Percentiles rank a stretch among this genome's conserved stretches.
Evolutionary conservation across 2,113 vertebrate species (phyloP).

Genomic region (Dinomys branickii): DNA sequence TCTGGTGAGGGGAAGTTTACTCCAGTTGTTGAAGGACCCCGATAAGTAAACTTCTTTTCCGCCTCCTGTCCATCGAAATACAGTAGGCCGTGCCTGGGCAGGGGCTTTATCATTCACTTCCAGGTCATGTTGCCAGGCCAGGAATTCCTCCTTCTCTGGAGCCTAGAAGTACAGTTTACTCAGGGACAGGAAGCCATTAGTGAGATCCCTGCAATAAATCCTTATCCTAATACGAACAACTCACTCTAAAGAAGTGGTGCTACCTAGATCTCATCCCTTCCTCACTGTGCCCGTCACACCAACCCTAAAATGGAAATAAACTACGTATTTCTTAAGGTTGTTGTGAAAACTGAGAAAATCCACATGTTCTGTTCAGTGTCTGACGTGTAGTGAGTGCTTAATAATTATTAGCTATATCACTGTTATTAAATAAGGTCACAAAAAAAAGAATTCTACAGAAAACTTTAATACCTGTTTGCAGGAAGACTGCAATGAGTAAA

Average conservation of each 20-base stretch:
- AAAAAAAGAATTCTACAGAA: background rate
- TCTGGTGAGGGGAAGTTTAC: conserved; percentile 96
- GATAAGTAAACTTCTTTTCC: conserved; percentile 97
- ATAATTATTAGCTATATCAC: background rate
- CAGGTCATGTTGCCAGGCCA: conserved; percentile 96
- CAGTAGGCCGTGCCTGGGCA: conserved; percentile 92
- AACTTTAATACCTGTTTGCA: background rate
- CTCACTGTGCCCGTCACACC: background rate
- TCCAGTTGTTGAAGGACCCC: conserved; percentile 99
- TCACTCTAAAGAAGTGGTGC: background rate
- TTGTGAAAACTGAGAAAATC: background rate
- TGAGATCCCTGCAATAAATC: background rate
- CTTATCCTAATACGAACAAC: background rate
- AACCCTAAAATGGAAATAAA: background rate
- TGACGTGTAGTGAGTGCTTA: background rate
- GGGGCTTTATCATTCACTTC: conserved; percentile 91
- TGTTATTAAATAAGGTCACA: background rate
- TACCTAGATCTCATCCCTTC: background rate
- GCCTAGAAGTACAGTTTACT: conserved; percentile 84
- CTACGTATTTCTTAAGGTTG: background rate
- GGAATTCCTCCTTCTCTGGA: conserved; percentile 93
- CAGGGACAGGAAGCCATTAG: background rate
- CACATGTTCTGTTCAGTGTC: background rate
- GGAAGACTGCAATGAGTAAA: background rate
- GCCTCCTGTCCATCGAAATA: conserved; percentile 94